A percentile compares a stretch with the other conserved stretches of the same genome.
Conservation (phyloP, 2,888 invertebrate genomes). For the Tetramorium bicarinatum region DNA sequence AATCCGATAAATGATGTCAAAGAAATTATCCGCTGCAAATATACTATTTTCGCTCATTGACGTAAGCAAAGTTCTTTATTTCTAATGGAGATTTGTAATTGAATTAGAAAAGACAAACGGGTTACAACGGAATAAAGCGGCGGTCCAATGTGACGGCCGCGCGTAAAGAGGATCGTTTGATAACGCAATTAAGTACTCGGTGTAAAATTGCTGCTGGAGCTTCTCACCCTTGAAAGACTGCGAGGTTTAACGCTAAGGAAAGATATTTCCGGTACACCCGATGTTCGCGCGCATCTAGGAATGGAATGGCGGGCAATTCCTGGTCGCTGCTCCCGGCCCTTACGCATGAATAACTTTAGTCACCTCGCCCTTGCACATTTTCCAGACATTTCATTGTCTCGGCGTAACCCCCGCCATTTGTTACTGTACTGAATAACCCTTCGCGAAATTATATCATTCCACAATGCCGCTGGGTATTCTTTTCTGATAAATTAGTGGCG, state of each 20-base stretch:
- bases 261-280: conserved; percentile 53
- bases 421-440: conserved; percentile 50
- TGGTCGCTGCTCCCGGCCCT: conserved; percentile 37
- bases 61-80: conserved; percentile 6
- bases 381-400: conserved; percentile 52
- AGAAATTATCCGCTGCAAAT: not conserved
- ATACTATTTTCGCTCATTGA: not conserved
- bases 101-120: conserved; percentile 14
- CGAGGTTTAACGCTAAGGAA: conserved; percentile 36
- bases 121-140: not conserved
- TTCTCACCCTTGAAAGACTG: not conserved
- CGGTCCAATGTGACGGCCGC: not conserved
- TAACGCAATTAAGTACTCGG: conserved; percentile 48
- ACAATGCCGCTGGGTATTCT: not conserved
- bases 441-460: conserved; percentile 28
- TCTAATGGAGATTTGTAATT: conserved; percentile 12
- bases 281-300: conserved; percentile 31
- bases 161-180: conserved; percentile 19
- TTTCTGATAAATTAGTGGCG: conserved; percentile 18
- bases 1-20: not conserved
- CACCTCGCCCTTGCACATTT: conserved; percentile 45
- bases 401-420: conserved; percentile 27
- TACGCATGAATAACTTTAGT: conserved; percentile 56
- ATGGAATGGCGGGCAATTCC: conserved; percentile 54
- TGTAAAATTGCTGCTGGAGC: conserved; percentile 34